These are phyloP conservation scores for Festucalex cinctus DNA, from an alignment of 2,113 vertebrate species.

Conservation along the genomic window DNA sequence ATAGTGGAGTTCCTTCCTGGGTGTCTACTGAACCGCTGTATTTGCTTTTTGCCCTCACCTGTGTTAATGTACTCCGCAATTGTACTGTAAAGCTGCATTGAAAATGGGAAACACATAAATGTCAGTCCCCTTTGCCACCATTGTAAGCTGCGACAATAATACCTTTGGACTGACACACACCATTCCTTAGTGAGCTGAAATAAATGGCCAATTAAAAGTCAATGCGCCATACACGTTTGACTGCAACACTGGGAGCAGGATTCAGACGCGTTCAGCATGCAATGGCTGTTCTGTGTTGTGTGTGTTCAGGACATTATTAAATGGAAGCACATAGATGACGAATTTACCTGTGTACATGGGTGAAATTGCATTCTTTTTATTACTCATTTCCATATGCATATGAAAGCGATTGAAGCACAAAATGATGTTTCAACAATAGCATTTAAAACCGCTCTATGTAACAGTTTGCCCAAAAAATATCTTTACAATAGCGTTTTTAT, in stretches of 20 bases:
- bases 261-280: conserved; percentile 32
- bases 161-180: conserved; percentile 33
- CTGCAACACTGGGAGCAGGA: conserved; percentile 19
- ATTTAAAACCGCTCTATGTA: no score
- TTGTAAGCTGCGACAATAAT: conserved; percentile 20
- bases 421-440: background rate
- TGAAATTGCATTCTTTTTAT: conserved; percentile 19
- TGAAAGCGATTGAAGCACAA: background rate
- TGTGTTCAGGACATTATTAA: conserved; percentile 17
- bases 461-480: no score
- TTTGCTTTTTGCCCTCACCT: conserved; percentile 9
- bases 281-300: conserved; percentile 16
- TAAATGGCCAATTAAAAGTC: conserved; percentile 49
- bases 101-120: conserved; percentile 36
- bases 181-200: conserved; percentile 36
- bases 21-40: background rate
- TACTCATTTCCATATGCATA: conserved; percentile 16
- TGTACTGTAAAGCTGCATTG: conserved; percentile 13
- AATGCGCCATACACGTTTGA: conserved; percentile 42
- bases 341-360: conserved; percentile 20
- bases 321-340: conserved; percentile 14
- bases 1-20: conserved; percentile 13
- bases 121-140: conserved; percentile 36
- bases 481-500: no score
- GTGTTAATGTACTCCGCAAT: conserved; percentile 19